phyloP scores from a whole-genome alignment of 2,888 invertebrate genomes.

The Andricus curvator region DNA sequence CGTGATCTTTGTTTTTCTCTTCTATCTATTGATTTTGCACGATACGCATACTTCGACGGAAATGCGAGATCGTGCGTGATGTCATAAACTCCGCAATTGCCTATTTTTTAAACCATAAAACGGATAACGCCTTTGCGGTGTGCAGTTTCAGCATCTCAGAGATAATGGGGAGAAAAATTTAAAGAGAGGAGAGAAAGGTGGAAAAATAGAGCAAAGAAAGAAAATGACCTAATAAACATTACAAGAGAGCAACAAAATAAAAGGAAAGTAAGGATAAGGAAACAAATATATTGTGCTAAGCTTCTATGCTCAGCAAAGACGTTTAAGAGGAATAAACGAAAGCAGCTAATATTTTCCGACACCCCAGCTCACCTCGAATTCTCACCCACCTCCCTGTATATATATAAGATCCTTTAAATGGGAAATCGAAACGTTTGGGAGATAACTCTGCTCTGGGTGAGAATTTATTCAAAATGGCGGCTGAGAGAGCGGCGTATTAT shows the following conservation, averaged over 20 bases:
- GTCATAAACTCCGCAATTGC: slow-evolving; percentile 8
- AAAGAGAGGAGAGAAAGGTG: background rate
- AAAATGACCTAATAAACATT: slow-evolving; percentile 1
- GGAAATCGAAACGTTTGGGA: slow-evolving; percentile 78
- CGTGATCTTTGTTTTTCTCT: slow-evolving; percentile 65
- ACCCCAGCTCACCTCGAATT: slow-evolving; percentile 46
- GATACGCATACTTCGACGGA: slow-evolving; percentile 49
- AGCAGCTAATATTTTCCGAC: slow-evolving; percentile 71
- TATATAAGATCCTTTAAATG: slow-evolving; percentile 77
- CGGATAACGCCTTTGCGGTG: background rate
- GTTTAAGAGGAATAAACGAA: slow-evolving; percentile 51
- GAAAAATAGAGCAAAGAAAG: background rate
- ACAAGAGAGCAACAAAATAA: slow-evolving; percentile 11
- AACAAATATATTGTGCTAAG: slow-evolving; percentile 28
- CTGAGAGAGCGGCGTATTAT: slow-evolving; percentile 64
- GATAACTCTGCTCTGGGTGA: slow-evolving; percentile 77
- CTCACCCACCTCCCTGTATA: slow-evolving; percentile 43
- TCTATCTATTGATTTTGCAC: slow-evolving; percentile 61
- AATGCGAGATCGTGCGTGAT: slow-evolving; percentile 33
- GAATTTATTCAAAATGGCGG: slow-evolving; percentile 79
- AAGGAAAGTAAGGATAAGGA: slow-evolving; percentile 20
- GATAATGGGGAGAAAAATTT: background rate
- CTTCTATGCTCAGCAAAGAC: slow-evolving; percentile 1
- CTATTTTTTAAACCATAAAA: slow-evolving; percentile 6
- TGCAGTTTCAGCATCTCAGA: background rate